Evolutionary conservation across 2,797 vertebrate species (phyloP).

Genomic region (Eulemur coronatus): DNA sequence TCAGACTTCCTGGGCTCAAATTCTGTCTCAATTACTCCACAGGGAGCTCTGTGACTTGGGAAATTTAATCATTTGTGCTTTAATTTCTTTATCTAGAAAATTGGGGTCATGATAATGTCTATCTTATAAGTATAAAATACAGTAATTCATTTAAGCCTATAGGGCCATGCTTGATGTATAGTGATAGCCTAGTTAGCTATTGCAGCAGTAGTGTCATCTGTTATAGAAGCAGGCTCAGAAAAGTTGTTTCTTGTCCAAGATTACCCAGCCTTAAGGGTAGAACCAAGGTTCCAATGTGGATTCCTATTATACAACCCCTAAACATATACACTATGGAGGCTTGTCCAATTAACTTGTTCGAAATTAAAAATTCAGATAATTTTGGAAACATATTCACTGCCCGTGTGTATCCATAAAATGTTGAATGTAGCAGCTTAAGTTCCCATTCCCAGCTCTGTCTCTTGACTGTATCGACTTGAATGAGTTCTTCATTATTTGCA

Average conservation of each 20-base stretch:
- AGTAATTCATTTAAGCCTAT: neutral
- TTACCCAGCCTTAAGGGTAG: neutral
- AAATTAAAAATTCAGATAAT: neutral
- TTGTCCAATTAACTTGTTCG: neutral
- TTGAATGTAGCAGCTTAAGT: neutral
- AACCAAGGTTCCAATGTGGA: neutral
- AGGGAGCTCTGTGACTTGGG: neutral
- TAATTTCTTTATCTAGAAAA: neutral
- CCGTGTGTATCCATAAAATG: neutral
- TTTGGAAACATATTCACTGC: neutral
- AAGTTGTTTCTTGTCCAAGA: neutral
- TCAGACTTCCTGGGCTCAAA: neutral
- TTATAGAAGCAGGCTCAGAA: neutral
- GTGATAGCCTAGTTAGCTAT: neutral
- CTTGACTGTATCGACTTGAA: neutral
- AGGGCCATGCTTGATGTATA: neutral
- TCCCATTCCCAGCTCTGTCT: neutral
- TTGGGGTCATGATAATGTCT: neutral
- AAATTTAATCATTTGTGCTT: neutral
- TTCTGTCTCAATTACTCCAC: neutral
- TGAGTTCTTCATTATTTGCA: neutral
- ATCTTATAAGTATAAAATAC: neutral
- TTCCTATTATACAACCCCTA: neutral
- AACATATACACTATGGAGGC: neutral
- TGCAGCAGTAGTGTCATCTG: neutral